Conservation (phyloP, 1,140 invertebrate species). For the Aphelinus certus region DNA sequence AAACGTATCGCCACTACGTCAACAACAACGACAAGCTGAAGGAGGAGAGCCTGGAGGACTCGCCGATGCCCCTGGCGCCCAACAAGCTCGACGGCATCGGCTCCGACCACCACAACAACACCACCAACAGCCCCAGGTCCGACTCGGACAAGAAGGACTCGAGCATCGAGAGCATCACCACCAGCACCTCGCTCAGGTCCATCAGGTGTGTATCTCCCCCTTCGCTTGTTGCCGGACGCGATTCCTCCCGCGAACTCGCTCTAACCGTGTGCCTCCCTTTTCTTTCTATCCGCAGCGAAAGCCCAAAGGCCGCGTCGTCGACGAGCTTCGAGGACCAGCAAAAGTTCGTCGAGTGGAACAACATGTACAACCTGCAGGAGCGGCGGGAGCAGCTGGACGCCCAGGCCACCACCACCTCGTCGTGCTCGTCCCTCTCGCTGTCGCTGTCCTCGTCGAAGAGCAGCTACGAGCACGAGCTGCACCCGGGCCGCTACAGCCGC, state of each 20-base stretch:
- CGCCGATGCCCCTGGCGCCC: conserved; percentile 27
- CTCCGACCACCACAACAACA: conserved; percentile 10
- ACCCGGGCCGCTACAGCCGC: conserved; percentile 24
- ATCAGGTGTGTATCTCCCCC: conserved; percentile 10
- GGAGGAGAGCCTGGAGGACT: conserved; percentile 50
- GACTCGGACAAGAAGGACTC: conserved; percentile 63
- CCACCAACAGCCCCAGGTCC: conserved; percentile 45
- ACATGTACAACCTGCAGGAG: conserved; percentile 57
- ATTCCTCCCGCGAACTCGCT: no score
- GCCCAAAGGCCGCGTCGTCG: conserved; percentile 53
- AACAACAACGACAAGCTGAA: conserved; percentile 60
- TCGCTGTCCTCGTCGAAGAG: conserved; percentile 19
- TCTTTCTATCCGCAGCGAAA: conserved; percentile 35
- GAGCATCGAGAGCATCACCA: conserved; percentile 58
- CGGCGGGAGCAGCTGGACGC: conserved; percentile 48
- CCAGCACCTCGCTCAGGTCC: conserved; percentile 39
- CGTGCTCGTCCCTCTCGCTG: background rate
- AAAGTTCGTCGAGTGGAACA: conserved; percentile 64
- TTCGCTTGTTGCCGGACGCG: no score
- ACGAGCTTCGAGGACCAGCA: conserved; percentile 63
- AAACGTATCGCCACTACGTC: conserved; percentile 82
- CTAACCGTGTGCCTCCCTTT: background rate
- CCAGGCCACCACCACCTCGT: background rate
- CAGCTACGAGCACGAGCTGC: conserved; percentile 35
- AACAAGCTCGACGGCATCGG: background rate